Conservation (phyloP, 2,888 invertebrate genomes). For the Alcis repandata region DNA sequence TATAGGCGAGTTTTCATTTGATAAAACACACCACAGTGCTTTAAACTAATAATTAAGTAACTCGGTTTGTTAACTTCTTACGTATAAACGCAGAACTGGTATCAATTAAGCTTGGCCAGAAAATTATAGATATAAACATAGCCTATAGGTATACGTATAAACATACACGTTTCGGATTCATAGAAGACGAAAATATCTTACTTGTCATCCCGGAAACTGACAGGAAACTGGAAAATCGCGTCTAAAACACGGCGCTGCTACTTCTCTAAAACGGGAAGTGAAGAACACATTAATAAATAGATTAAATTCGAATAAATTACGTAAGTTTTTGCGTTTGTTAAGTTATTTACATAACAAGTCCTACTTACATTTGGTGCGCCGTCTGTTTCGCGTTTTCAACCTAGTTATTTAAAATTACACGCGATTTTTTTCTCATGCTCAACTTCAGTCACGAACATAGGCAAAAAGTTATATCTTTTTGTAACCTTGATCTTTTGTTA, state of each 20-base stretch:
- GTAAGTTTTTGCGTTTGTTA: constrained; percentile 47
- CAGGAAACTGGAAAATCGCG: background rate
- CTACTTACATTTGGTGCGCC: constrained; percentile 30
- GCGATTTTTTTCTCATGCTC: constrained; percentile 74
- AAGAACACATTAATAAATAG: constrained; percentile 22
- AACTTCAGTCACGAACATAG: constrained; percentile 78
- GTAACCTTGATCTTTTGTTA: constrained; percentile 82
- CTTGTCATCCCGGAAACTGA: too few species aligned
- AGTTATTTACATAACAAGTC: constrained; percentile 48
- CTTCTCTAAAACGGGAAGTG: constrained; percentile 19
- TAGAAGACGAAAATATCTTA: too few species aligned
- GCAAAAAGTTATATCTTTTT: constrained; percentile 79
- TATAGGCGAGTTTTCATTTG: too few species aligned
- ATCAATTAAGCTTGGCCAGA: too few species aligned
- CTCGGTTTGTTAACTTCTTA: too few species aligned
- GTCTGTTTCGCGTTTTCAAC: constrained; percentile 60
- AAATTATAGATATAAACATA: too few species aligned
- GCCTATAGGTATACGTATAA: too few species aligned
- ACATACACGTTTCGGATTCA: too few species aligned
- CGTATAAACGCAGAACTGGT: too few species aligned
- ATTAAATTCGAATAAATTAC: constrained; percentile 42
- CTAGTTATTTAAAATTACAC: constrained; percentile 80
- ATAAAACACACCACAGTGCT: too few species aligned
- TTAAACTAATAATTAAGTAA: too few species aligned
- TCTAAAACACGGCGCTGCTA: background rate